Evolutionary conservation across 1,140 invertebrate genomes (phyloP).

Genomic region (Drosophila obscura): DNA sequence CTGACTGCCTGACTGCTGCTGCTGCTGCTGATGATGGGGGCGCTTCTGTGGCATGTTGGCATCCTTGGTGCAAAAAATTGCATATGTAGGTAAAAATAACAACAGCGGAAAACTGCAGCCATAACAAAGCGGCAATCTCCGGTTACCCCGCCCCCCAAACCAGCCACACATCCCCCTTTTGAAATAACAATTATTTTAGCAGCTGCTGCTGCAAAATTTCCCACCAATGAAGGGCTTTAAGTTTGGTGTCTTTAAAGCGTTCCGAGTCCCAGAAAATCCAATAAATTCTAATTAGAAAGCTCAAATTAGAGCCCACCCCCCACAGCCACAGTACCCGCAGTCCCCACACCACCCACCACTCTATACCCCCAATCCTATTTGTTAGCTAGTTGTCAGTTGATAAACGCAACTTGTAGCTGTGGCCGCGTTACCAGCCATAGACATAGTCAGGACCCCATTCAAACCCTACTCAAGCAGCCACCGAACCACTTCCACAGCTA

Average conservation of each 20-base stretch:
- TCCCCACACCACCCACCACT: background rate
- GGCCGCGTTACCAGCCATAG: constrained; percentile 51
- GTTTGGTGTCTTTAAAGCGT: constrained; percentile 40
- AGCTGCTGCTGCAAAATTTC: background rate
- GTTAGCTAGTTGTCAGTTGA: constrained; percentile 72
- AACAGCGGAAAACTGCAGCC: constrained; percentile 61
- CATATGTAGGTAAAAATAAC: constrained; percentile 76
- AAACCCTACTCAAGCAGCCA: constrained; percentile 40
- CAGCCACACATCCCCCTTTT: background rate
- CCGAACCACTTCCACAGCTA: constrained; percentile 15
- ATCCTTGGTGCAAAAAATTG: constrained; percentile 69
- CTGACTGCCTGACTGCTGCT: constrained; percentile 13
- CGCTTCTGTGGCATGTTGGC: constrained; percentile 13
- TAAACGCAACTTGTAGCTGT: constrained; percentile 77
- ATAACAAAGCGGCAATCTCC: constrained; percentile 53
- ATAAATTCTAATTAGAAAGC: constrained; percentile 75
- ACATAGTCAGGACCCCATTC: constrained; percentile 21
- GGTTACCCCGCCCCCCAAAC: background rate
- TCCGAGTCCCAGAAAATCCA: constrained; percentile 21
- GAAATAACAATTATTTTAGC: constrained; percentile 53
- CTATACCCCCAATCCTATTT: constrained; percentile 34
- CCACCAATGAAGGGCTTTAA: constrained; percentile 6
- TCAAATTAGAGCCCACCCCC: constrained; percentile 44
- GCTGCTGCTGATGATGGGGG: background rate
- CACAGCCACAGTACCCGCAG: constrained; percentile 2